Evolutionary conservation across 92 coral and sea anemone genomes (phyloP), one percentile per base, ranked within the genome.

Genomic region (Phymanthus crucifer): DNA sequence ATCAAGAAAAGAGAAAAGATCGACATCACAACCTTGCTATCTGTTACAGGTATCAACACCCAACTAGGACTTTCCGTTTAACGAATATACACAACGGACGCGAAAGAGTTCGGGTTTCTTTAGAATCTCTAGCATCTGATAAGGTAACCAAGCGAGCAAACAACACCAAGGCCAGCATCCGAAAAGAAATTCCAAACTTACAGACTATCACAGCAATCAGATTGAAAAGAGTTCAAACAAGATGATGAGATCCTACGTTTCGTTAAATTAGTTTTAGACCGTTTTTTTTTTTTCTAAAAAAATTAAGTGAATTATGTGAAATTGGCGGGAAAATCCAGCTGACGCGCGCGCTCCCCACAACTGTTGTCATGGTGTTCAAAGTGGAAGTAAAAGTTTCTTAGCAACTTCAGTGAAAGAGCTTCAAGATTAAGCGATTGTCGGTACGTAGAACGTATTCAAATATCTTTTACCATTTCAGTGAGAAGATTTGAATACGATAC

Each of bases 281-380:
- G n/a, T n/a, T n/a, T n/a, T n/a, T n/a, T 61, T 61, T 61, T n/a
- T 29, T 61, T 61, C 29, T 17, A 26, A 34, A 27, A 61, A 61
- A 27, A 7, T 27, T 34, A 12, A 14, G 33, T n/a, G n/a, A n/a
- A n/a, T 61, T 61, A 16, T 61, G 31, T 4, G 66, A 57, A 57
- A 16, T 24, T 61, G 68, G 68, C 68, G 68, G 68, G 68, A 61
- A 61, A 61, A 61, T 24, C 36, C 68, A 61, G 68, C 33, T 61
- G 68, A 29, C 68, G 34, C 68, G 68, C 29, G 68, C 68, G 34
- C 68, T 24, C 68, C 34, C 36, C 34, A 34, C 34, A n/a, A 10
- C 35, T 61, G 68, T 61, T 61, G 68, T 29, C 68, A 2, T 61
- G 64, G 64, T 54, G 64, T 19, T 54, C 19, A 23, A 23, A 54